Evolutionary conservation across 2,888 invertebrate species (phyloP), one percentile per base, ranked within the genome.

Genomic region (Idaea straminata): DNA sequence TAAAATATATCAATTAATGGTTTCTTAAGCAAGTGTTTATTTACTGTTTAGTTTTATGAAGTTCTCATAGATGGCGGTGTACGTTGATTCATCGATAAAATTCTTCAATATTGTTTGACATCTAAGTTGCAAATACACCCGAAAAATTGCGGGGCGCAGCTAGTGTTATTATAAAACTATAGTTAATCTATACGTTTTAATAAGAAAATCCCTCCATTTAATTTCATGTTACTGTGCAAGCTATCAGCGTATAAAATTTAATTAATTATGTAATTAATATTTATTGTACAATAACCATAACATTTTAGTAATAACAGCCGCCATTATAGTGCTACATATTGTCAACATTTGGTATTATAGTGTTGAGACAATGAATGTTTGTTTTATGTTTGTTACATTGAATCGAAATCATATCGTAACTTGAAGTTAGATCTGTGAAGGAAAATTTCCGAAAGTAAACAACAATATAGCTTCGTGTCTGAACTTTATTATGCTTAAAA

Each of bases 201-300:
- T 47, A 47, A 47, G 47, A 10, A 47, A 47, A 47, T 47, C 47
- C 47, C 47, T 47, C 47, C 47, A 47, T 47, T 47, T 47, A 47
- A 6, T 47, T 47, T 47, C 10, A 47, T 47, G 47, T 13, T 47
- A 47, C 47, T 47, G 13, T 47, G 13, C 47, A 47, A 68, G 68
- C 65, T 57, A 61, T 62, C 47, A 64, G 59, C 64, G 59, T 47
- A 47, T 47, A 47, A 47, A 47, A 47, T 47, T 47, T 47, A 47
- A 47, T 47, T 47, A 47, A 47, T 47, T 47, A 47, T 47, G 47
- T 47, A 47, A 47, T 47, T 10, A 47, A 47, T 47, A 47, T 47
- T 47, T 47, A 47, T 47, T 47, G 47, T 7, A 47, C 47, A 13
- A 47, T 47, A 47, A 47, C 47, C 47, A 47, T 47, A 47, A 47